Base-by-base conservation (phyloP, 2,888 invertebrate species). In the Megastigmus dorsalis region DNA sequence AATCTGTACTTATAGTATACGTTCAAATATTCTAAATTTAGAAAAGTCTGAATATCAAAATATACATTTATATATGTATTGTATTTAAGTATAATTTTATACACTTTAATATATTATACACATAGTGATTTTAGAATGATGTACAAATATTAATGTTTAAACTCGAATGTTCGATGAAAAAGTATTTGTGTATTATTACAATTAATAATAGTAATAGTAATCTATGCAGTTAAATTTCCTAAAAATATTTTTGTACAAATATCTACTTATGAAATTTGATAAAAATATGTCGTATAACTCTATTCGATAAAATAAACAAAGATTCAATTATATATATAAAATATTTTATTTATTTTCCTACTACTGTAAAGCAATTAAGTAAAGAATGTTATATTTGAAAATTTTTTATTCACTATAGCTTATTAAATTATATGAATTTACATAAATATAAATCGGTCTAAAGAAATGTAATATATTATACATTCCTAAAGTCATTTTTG, bases 201-300 rank as follows among this genome's bases (percentile, higher is more conserved):
- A n/a, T n/a, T n/a, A n/a, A n/a, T n/a, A 55, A 28, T 70, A 75
- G 33, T 75, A 9, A 41, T 57, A 71, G 41, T 41, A 43, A 71
- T 54, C 48, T 43, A 63, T 62, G 18, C 10, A 45, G 57, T 67
- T 71, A 38, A 20, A 50, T 62, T 67, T 67, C 50, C 38, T 63
- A 62, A 63, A 68, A 33, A 75, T 63, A 72, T 75, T 75, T 75
- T 75, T 75, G 72, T 72, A 72, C 68, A 62, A 67, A 60, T 55
- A 20, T 10, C n/a, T n/a, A n/a, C n/a, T 20, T 2, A 57, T 69
- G 36, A 41, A 38, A 70, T 70, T 70, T 75, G 28, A 75, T 70
- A 57, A 68, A 52, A 57, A 20, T 38, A 41, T 68, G 23, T 50
- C 62, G 13, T 36, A 45, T 20, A 5, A 72, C 33, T n/a, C 33